Evolutionary conservation across 2,113 vertebrate species (phyloP), one percentile per base, ranked within the genome.

Genomic region (Lota lota): DNA sequence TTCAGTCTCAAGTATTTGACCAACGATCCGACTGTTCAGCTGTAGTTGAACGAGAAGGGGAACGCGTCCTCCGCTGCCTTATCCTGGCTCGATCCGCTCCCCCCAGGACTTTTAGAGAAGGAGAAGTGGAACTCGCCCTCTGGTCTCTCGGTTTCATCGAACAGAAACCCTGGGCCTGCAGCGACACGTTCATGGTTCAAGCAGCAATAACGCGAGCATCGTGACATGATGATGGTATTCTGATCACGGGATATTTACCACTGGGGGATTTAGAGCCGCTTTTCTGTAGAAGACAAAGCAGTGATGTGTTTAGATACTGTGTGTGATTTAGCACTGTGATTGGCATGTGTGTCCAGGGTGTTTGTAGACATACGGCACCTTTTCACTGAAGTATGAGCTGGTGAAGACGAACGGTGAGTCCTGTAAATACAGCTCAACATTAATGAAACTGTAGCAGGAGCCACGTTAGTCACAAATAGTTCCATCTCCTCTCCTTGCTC

Each of bases 1-100:
- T n/a, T 2, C 7, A 33, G 28, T 33, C 28, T 33, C 28, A 33
- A 6, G 40, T 47, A 47, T 12, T 14, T 10, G 10, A 47, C 6
- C 6, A 47, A 11, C 40, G 28, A 33, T 33, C 3, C 3, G 3
- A 33, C 12, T 47, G 40, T 47, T 14, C 12, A 47, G 40, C 53
- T 88, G 69, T 90, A 91, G 74, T 83, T 87, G 68, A 93, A 90
- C 21, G 89, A 88, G 76, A 93, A 93, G n/a, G 89, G 76, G 64
- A 90, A 88, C 0, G 79, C 78, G 3, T 88, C 81, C 12, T 1
- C 64, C 21, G 57, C 11, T 19, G n/a, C 65, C 33, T 77, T 69
- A n/a, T 84, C 75, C 64, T 74, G 78, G 36, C 77, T 53, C 19
- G 59, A 20, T 21, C 77, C 36, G n/a, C 62, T 56, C 4, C 19